Evolutionary conservation across 2,888 invertebrate species (phyloP), one percentile per base, ranked within the genome.

Genomic region (Byasa hedistus): DNA sequence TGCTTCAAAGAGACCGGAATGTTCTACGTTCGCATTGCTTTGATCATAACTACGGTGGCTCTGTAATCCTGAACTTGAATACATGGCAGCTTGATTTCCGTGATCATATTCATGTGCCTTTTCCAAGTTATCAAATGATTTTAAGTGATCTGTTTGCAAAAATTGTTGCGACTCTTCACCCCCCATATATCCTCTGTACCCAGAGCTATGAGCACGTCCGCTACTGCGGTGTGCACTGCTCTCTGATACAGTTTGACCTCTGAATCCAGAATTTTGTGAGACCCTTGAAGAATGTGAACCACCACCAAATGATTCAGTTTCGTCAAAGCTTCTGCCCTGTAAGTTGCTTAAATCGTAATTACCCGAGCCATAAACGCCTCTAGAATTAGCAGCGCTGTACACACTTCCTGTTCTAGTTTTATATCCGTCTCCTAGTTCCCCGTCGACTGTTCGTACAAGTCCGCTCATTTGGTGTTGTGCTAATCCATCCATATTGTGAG

Each of bases 391-490:
- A 27, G 90, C 78, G 54, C 84, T 84, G 68, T 73, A 92, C 1
- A 91, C 91, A 69, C 84, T 86, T 54, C 91, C 91, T 55, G 82
- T 79, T 70, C 74, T 85, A 23, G 80, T 82, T 48, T 83, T 82
- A 0, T 84, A 79, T 56, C 84, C 89, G 51, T 87, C 87, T 19
- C 91, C 92, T 66, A 92, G 70, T 73, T 92, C 92, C 21, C 88
- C 88, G 66, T 91, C 82, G 10, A 90, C 87, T 74, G 87, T 87
- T 57, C 76, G 79, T 12, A 89, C 85, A 2, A 89, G 78, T 15
- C 86, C 86, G 62, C 91, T 85, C 89, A 92, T 87, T 76, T 92
- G 92, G 66, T 87, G 79, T 70, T 92, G 91, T 19, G 92, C 92
- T 55, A 89, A 71, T 0, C 72, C 68, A 71, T 92, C 92, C 92